Evolutionary conservation across 2,797 vertebrate genomes (phyloP), one percentile per base, ranked within the genome.

Genomic region (Anguilla obscura): DNA sequence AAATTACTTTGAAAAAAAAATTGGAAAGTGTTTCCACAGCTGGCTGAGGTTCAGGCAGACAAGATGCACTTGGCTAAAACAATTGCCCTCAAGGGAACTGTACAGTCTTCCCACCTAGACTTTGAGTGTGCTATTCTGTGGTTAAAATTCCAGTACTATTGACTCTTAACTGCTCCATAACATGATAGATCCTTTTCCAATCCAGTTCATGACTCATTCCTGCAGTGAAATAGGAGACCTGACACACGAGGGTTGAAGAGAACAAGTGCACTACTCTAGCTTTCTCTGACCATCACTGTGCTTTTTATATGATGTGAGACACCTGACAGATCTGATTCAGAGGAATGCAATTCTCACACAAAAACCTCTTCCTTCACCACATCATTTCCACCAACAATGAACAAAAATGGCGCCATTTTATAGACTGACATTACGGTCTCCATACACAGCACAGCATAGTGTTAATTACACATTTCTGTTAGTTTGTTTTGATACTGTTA

Each of bases 31-130:
- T 69, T 36, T 45, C 60, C 63, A 36, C 87, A 71, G 87, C 80
- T 71, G 30, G 82, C 52, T 30, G 27, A 0, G 0, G 48, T 69
- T 87, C 58, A 27, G 54, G 54, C 54, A 9, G 18, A 86, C 3
- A 58, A 87, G 86, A 82, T 8, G 6, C 76, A 50, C 30, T 30
- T 63, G 86, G 54, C 27, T 87, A 82, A n/a, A 66, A 87, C 54
- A 56, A 80, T 87, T 33, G 27, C 54, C 36, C 74, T 48, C 86
- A 74, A 45, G 74, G 50, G 74, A 60, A 87, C 79, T 80, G 74
- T 16, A 60, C 36, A 80, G 52, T 71, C 54, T 63, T 60, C 48
- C 14, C 80, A 87, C 80, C 80, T 84, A 40, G 79, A 66, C 7
- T 84, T 54, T 33, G 56, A 69, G 45, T 60, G 14, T 36, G 18